phyloP scores from a whole-genome alignment of 2,888 invertebrate species.

The Dicranocentrus wangi region DNA sequence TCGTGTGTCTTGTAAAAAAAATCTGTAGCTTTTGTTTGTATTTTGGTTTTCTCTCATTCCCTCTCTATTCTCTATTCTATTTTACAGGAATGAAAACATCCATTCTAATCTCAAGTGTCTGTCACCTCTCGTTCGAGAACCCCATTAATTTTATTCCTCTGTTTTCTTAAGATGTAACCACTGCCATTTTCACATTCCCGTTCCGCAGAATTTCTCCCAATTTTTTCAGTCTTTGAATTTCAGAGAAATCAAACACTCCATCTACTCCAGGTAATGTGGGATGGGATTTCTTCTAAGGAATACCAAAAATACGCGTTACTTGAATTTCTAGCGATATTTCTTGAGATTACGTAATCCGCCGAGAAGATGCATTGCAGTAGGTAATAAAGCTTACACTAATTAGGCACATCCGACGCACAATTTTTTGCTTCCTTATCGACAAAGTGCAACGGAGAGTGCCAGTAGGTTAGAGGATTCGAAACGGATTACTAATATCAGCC shows the following conservation, averaged over 20 bases:
- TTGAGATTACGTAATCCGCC: neutral
- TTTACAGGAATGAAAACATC: neutral
- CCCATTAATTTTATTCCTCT: constrained; percentile 11
- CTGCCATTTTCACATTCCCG: neutral
- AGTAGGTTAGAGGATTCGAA: neutral
- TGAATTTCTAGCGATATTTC: neutral
- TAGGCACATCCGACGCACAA: neutral
- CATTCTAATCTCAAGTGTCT: constrained; percentile 8
- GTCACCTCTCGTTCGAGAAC: constrained; percentile 19
- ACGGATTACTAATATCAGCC: neutral
- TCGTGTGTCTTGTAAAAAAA: neutral
- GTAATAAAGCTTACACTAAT: neutral
- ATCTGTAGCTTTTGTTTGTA: neutral
- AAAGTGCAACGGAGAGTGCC: neutral
- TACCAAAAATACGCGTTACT: constrained; percentile 12
- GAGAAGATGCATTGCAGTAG: neutral
- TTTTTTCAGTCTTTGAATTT: neutral
- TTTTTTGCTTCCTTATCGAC: constrained; percentile 1
- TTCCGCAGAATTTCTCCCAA: neutral
- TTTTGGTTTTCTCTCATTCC: neutral
- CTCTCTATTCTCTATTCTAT: neutral
- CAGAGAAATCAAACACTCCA: neutral
- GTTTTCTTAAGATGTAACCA: neutral
- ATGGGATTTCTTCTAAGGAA: neutral
- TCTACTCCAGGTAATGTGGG: neutral